A percentile compares a stretch with the other conserved stretches of the same genome.
phyloP scores from a whole-genome alignment of 2,888 invertebrate genomes.

The Phaonia tiefii region DNA sequence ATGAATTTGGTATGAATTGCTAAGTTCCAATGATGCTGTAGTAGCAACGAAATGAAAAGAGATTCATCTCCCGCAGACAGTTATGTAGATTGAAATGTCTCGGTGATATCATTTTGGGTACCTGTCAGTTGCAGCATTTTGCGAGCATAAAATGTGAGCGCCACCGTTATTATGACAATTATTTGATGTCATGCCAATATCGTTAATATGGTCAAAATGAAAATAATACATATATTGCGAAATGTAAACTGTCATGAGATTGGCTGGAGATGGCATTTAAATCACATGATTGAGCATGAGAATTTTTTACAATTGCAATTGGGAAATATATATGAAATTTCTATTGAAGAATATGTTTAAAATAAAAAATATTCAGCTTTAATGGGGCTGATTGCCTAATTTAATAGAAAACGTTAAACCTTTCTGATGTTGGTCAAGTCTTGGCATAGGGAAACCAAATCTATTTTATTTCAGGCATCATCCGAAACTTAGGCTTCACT shows the following conservation, averaged over 20 bases:
- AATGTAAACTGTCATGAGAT: constrained; percentile 15
- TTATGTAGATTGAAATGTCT: constrained; percentile 66
- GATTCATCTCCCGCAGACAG: constrained; percentile 38
- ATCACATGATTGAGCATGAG: neutral
- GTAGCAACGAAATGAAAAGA: neutral
- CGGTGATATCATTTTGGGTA: constrained; percentile 12
- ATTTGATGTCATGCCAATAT: constrained; percentile 42
- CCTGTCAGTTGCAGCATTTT: neutral
- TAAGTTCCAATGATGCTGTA: constrained; percentile 26
- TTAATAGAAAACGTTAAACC: no score
- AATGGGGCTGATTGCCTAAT: no score
- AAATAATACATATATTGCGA: constrained; percentile 14
- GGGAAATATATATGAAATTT: neutral
- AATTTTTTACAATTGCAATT: neutral
- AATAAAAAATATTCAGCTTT: no score
- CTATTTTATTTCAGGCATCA: no score
- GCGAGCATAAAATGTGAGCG: constrained; percentile 54
- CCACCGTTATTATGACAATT: constrained; percentile 62
- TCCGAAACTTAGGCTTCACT: no score
- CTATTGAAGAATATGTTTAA: neutral
- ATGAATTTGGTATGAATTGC: constrained; percentile 50
- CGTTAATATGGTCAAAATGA: constrained; percentile 22
- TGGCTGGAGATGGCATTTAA: neutral
- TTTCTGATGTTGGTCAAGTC: no score
- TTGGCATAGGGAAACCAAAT: no score